A percentile compares a stretch with the other conserved stretches of the same genome.
phyloP scores from a whole-genome alignment of 2,113 vertebrate species.

The Pomatorhinus ruficollis region DNA sequence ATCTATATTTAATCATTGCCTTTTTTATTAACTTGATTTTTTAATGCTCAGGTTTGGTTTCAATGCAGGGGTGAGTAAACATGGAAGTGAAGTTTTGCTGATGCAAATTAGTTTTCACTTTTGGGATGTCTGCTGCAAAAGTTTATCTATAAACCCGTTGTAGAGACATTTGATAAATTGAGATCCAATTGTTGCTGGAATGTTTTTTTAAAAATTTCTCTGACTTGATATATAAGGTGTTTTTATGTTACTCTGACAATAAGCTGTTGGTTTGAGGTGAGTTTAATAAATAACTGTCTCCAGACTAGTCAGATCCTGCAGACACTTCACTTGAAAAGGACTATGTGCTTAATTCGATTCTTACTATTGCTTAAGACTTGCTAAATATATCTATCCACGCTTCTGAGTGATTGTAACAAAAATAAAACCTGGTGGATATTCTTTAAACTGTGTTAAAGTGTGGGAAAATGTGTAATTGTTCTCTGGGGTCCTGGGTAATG shows the following conservation, averaged over 20 bases:
- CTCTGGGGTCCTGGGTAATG: not conserved
- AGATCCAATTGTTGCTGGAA: not conserved
- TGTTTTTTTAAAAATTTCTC: not conserved
- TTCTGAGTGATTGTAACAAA: not conserved
- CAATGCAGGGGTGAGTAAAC: not conserved
- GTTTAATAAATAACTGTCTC: not conserved
- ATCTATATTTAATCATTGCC: not conserved
- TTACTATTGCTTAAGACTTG: not conserved
- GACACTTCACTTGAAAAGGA: not conserved
- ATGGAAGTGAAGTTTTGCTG: not conserved
- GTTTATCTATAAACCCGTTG: not conserved
- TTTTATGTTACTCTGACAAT: not conserved
- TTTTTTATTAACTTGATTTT: not conserved
- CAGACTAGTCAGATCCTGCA: not conserved
- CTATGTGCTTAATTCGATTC: not conserved
- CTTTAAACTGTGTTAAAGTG: not conserved
- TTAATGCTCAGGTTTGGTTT: not conserved
- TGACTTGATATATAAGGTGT: not conserved
- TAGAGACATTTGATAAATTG: not conserved
- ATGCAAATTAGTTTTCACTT: not conserved
- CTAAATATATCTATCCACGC: not conserved
- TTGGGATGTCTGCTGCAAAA: not conserved
- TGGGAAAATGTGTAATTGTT: not conserved
- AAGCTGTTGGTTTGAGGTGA: not conserved
- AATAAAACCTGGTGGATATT: not conserved